Percentiles rank a stretch among this genome's conserved stretches.
These are phyloP conservation scores for Polyergus mexicanus DNA, from an alignment of 1,140 invertebrate genomes.

Conservation along the genomic window DNA sequence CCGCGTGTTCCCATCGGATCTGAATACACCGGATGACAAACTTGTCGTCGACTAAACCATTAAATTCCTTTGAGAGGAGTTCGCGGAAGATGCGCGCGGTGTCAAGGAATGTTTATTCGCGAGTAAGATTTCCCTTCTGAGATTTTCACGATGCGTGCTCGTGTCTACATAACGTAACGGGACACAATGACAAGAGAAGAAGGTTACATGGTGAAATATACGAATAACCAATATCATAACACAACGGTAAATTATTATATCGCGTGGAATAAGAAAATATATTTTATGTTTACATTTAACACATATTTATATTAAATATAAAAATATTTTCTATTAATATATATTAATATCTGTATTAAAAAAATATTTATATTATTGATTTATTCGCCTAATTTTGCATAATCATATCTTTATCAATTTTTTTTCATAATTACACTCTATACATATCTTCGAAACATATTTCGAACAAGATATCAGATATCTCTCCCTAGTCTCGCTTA, in stretches of 20 bases:
- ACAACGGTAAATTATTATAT: too few relatives aligned
- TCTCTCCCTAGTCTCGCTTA: background rate
- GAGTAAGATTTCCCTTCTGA: slow-evolving; percentile 48
- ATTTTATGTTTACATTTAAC: too few relatives aligned
- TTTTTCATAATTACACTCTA: background rate
- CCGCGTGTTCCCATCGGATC: slow-evolving; percentile 47
- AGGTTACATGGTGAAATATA: background rate
- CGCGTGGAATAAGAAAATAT: too few relatives aligned
- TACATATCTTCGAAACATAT: background rate
- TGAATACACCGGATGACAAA: slow-evolving; percentile 66
- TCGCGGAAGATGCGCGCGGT: slow-evolving; percentile 44
- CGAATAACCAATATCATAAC: background rate
- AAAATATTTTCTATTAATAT: too few relatives aligned
- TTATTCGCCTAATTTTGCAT: background rate
- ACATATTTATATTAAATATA: too few relatives aligned
- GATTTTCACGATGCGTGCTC: slow-evolving; percentile 16
- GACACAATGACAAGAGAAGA: slow-evolving; percentile 29
- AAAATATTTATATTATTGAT: too few relatives aligned
- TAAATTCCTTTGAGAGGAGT: slow-evolving; percentile 66
- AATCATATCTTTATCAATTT: background rate
- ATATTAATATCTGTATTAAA: too few relatives aligned
- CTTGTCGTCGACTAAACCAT: slow-evolving; percentile 63
- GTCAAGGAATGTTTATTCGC: slow-evolving; percentile 61
- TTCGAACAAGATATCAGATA: slow-evolving; percentile 4
- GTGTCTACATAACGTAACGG: slow-evolving; percentile 38